Base-by-base conservation (phyloP, 30 jellyfish, hydroid and myxozoan species). In the Hydra vulgaris region DNA sequence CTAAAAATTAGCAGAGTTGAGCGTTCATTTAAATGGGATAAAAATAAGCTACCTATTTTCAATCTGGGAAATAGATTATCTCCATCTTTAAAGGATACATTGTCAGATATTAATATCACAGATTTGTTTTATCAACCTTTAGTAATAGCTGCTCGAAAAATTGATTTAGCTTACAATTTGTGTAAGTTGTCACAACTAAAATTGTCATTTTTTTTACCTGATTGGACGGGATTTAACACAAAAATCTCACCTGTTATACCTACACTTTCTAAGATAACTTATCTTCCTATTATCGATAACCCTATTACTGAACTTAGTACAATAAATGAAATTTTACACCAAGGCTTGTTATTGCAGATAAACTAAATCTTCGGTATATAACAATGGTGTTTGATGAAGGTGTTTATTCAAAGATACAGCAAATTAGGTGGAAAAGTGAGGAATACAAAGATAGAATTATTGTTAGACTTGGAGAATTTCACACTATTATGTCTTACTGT, bases 191-290 rank as follows among this genome's bases (percentile, higher is more conserved):
- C 26, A 76, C 53, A 53, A 23, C 56, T 76, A 19, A 25, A 21
- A 53, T 25, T 76, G 79, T 7, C 54, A 71, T 53, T 40, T 82
- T 82, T 27, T 68, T 68, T 68, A 68, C 86, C 88, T 18, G 72
- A 80, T 83, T 87, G 94, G 94, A 82, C 94, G 74, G 96, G 96
- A 21, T 82, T 82, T 69, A 81, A 87, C 82, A 87, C 88, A n/a
- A 24, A n/a, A 83, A 23, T 87, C 21, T 16, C 21, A 0, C 74
- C 21, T 18, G 40, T 5, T 61, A 83, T 68, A 16, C 76, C 55
- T 18, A 71, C 66, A 7, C 76, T 78, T 0, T 86, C 89, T 19
- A 55, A 17, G 66, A 56, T 87, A 15, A 84, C 95, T 18, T 87
- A 87, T 72, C 85, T 87, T 66, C 95, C 96, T 24, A 26, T 87